Base-by-base conservation (phyloP, 2,113 vertebrate species). In the Chaetodon auriga region DNA sequence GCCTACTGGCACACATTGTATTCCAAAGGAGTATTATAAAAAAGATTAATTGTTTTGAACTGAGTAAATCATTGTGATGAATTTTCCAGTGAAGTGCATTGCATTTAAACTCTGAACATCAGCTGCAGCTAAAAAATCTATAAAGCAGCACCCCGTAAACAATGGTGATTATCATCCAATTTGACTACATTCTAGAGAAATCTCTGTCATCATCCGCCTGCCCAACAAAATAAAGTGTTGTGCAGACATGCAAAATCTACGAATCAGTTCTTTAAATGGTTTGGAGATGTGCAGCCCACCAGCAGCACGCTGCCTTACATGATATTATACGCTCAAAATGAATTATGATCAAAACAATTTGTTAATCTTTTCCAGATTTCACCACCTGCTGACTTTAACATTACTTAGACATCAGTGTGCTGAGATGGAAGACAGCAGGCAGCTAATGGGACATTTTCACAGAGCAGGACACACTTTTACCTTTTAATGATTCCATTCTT, bases 221-320 rank as follows among this genome's bases (percentile, higher is more conserved):
- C 13, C 8, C 89, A 58, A 92, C 90, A 93, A 93, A 96, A 96
- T 96, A 93, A 95, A 96, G 96, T 93, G 93, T 93, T 93, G 81
- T 58, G 75, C 69, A 78, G 54, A 88, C 78, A 78, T 80, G 53
- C 80, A 62, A 85, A 92, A 89, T 90, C 74, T 25, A 55, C 62
- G 68, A 86, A 89, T 89, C 65, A 74, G 75, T 92, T 74, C 72
- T 79, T 49, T 78, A 78, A 85, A 53, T 45, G 66, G 64, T 85
- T 90, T 51, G 19, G 46, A 76, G 69, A 61, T 62, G 71, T 38
- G 57, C 35, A 14, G 5, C 46, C 11, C 68, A 45, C n/a, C 68
- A 68, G 57, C 64, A 58, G 36, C 23, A 21, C 71, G 36, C 21
- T 35, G 57, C 58, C 53, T 63, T 49, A 80, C 15, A 86, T 53